Evolutionary conservation across 2,113 vertebrate genomes (phyloP).

Genomic region (Plotosus lineatus): DNA sequence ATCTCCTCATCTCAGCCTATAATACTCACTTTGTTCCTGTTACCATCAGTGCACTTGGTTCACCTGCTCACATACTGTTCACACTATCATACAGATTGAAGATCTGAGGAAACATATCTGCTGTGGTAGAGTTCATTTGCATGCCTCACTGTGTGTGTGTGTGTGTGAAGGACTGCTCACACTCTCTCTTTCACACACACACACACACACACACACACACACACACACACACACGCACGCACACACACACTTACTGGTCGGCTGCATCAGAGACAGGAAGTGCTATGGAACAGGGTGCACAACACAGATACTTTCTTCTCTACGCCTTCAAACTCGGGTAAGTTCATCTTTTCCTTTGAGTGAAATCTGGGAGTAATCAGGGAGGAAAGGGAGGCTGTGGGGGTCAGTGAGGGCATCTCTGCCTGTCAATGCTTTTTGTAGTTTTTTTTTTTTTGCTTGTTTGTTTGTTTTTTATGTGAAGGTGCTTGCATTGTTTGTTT

Average conservation of each 20-base stretch:
- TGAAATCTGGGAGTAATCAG: background rate
- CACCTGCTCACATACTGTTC: background rate
- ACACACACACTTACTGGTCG: slow-evolving; percentile 5
- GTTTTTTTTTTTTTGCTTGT: background rate
- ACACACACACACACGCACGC: slow-evolving; percentile 4
- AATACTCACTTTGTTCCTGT: slow-evolving; percentile 28
- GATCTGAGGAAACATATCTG: slow-evolving; percentile 33
- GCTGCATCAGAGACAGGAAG: slow-evolving; percentile 41
- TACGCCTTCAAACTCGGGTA: slow-evolving; percentile 21
- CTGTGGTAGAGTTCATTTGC: slow-evolving; percentile 36
- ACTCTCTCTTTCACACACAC: too few relatives aligned
- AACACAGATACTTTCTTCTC: slow-evolving; percentile 20
- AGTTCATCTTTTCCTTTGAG: slow-evolving; percentile 18
- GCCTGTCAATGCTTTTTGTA: background rate
- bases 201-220: background rate
- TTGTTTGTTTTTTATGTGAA: background rate
- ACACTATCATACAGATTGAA: slow-evolving; percentile 14
- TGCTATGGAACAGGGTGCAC: slow-evolving; percentile 6
- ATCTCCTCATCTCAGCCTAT: background rate
- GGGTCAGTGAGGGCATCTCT: background rate
- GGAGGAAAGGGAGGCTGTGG: slow-evolving; percentile 13
- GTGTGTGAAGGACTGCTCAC: background rate
- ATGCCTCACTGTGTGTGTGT: slow-evolving; percentile 21
- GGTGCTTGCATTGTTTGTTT: slow-evolving; percentile 13
- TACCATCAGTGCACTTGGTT: slow-evolving; percentile 22